Conservation (phyloP, 2,888 invertebrate species). For the Zelleria hepariella region DNA sequence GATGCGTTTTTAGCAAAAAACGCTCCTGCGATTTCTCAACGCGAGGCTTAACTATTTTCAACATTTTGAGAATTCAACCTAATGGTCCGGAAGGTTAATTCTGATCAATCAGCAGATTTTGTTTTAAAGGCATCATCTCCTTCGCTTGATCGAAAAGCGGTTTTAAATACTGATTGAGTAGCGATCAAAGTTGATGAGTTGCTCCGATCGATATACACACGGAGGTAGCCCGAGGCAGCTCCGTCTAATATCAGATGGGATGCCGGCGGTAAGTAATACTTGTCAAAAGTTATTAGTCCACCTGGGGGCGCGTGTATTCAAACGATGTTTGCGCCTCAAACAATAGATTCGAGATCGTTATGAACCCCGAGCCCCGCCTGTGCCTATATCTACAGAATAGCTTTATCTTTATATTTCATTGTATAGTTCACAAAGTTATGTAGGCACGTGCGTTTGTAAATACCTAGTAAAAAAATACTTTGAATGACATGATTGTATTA, state of each 20-base stretch:
- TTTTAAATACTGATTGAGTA: background rate
- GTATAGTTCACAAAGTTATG: background rate
- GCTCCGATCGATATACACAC: background rate
- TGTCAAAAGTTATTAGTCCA: conserved; percentile 49
- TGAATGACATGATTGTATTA: no score
- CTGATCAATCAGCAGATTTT: no score
- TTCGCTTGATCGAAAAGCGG: background rate
- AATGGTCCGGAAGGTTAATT: no score
- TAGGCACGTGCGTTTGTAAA: background rate
- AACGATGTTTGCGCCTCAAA: conserved; percentile 47
- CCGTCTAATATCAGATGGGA: background rate
- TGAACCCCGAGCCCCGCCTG: conserved; percentile 25
- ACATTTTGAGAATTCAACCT: no score
- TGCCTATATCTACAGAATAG: background rate
- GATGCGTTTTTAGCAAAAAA: no score
- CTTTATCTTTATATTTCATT: background rate
- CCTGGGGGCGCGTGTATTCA: conserved; percentile 36
- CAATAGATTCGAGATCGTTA: conserved; percentile 49
- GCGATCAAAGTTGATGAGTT: background rate
- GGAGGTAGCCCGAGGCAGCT: background rate
- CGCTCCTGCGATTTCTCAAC: no score
- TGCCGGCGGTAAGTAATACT: conserved; percentile 2
- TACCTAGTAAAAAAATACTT: background rate
- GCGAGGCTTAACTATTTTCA: no score
- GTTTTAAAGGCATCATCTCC: background rate